Evolutionary conservation across 2,888 invertebrate species (phyloP).

Genomic region (Pristionchus maxplancki): DNA sequence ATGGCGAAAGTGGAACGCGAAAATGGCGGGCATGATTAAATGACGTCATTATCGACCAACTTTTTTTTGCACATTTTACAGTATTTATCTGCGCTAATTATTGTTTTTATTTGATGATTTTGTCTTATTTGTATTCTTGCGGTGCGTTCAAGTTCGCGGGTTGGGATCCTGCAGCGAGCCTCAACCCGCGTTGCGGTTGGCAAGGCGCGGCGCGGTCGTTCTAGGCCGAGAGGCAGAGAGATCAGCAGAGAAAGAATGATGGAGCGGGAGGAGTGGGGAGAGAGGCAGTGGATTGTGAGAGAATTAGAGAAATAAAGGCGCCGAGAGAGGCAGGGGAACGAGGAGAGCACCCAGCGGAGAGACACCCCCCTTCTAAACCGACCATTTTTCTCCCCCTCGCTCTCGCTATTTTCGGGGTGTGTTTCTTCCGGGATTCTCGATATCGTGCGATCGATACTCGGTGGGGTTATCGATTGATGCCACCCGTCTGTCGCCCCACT

Average conservation of each 20-base stretch:
- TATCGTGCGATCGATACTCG: slow-evolving; percentile 31
- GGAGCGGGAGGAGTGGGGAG: slow-evolving; percentile 14
- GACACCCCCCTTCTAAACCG: slow-evolving; percentile 5
- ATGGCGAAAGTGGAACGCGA: neutral
- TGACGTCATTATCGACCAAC: neutral
- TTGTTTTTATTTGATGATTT: neutral
- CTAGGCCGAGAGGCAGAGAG: slow-evolving; percentile 35
- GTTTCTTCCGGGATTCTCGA: slow-evolving; percentile 39
- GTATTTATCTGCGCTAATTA: neutral
- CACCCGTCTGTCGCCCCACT: neutral
- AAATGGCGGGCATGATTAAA: neutral
- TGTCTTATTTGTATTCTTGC: neutral
- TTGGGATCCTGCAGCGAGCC: neutral
- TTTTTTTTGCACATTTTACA: neutral
- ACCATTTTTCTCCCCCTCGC: slow-evolving; percentile 39
- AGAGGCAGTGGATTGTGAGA: neutral
- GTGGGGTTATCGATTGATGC: neutral
- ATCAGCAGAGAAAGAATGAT: slow-evolving; percentile 42
- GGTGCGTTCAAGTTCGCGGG: slow-evolving; percentile 15
- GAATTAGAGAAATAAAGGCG: slow-evolving; percentile 1
- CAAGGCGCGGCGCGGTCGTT: slow-evolving; percentile 30
- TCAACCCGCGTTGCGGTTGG: neutral
- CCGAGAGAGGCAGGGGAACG: neutral
- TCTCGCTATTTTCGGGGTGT: slow-evolving; percentile 38
- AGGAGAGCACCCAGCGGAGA: neutral